A percentile compares a stretch with the other conserved stretches of the same genome.
Conservation (phyloP, 2,797 vertebrate species). For the Acrossocheilus fasciatus region DNA sequence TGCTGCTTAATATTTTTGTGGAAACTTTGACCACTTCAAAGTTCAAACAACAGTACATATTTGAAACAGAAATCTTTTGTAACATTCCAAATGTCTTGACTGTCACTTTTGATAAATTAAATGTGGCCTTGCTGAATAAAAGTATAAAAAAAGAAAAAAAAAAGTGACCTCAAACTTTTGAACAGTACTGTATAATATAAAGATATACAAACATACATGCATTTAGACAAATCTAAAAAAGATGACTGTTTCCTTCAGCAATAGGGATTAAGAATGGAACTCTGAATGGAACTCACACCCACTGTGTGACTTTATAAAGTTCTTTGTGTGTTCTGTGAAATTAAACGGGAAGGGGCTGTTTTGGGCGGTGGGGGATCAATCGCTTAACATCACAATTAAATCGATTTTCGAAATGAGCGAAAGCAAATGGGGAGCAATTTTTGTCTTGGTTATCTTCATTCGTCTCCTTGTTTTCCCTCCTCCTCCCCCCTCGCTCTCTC, state of each 20-base stretch:
- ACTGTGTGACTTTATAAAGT: conserved; percentile 50
- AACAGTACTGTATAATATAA: not conserved
- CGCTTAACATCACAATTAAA: conserved; percentile 82
- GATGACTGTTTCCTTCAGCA: not conserved
- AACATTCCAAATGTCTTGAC: not conserved
- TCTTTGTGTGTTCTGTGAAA: conserved; percentile 64
- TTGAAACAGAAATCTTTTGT: not conserved
- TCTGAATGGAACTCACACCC: not conserved
- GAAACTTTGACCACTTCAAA: not conserved
- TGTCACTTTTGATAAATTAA: not conserved
- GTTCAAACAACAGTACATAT: not conserved
- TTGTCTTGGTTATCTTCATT: conserved; percentile 78
- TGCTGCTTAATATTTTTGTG: not conserved
- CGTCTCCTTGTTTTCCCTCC: conserved; percentile 57
- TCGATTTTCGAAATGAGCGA: conserved; percentile 77
- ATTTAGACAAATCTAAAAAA: not conserved
- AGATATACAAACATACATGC: not conserved
- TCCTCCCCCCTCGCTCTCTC: conserved; percentile 46
- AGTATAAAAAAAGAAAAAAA: not conserved
- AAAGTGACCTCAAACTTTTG: not conserved
- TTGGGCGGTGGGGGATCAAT: conserved; percentile 70
- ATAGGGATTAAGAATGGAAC: not conserved
- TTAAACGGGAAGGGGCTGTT: conserved; percentile 63
- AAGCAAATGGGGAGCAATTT: conserved; percentile 80
- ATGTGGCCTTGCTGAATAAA: not conserved